A percentile compares a stretch with the other conserved stretches of the same genome.
Conservation (phyloP, 2,888 invertebrate species). For the Tetragonisca angustula region DNA sequence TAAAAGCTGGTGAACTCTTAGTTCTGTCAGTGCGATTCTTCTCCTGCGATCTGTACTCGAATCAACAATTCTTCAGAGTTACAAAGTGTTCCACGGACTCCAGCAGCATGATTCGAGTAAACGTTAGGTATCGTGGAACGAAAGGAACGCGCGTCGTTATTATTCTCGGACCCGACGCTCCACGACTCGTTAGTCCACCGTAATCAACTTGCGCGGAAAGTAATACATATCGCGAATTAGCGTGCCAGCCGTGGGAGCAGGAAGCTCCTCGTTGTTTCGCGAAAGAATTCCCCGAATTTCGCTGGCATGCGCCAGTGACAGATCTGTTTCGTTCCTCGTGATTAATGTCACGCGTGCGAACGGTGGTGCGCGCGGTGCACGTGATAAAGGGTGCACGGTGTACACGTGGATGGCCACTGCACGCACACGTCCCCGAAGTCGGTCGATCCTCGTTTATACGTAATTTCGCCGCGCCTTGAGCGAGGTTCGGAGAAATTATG, state of each 20-base stretch:
- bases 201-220: not conserved
- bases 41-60: no score
- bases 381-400: not conserved
- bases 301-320: conserved; percentile 43
- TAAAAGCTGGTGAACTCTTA: no score
- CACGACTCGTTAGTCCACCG: conserved; percentile 3
- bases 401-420: not conserved
- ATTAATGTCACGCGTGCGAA: conserved; percentile 68
- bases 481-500: conserved; percentile 71
- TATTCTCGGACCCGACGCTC: no score
- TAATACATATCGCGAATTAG: conserved; percentile 30
- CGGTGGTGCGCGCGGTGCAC: conserved; percentile 32
- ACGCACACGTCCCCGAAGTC: conserved; percentile 42
- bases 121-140: no score
- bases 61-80: no score
- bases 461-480: conserved; percentile 71
- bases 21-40: no score
- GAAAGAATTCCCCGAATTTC: conserved; percentile 49
- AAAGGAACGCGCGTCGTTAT: not conserved
- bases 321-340: conserved; percentile 56
- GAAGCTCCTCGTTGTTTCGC: conserved; percentile 19
- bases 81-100: no score
- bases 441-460: conserved; percentile 58
- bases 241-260: conserved; percentile 37
- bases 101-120: no score